Evolutionary conservation across 1,140 invertebrate genomes (phyloP), one percentile per base, ranked within the genome.

Genomic region (Bombus confusus): DNA sequence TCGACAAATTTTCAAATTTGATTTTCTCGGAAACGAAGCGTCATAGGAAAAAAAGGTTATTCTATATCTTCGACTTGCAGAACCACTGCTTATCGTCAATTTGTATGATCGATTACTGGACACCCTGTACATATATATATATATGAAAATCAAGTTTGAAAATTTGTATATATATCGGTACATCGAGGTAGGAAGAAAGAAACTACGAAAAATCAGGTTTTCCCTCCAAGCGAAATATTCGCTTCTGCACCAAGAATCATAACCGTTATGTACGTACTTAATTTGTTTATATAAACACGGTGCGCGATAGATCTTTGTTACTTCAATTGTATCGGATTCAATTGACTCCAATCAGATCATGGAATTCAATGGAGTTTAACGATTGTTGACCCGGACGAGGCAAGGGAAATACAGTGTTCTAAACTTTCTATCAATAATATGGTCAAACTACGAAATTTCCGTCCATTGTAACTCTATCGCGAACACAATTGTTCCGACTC

Each of bases 391-490:
- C 43, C 13, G 18, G 34, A 41, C 47, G n/a, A 66, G 31, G 41
- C 59, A 31, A 15, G 31, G n/a, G n/a, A 18, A 8, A 34, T 34
- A 9, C 15, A n/a, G 25, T 39, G 68, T 39, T 5, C 68, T 39
- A 72, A 80, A 72, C 79, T 72, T 71, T 80, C 68, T 39, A 80
- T 37, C 43, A 69, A 77, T 68, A 66, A 66, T 52, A 77, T 76
- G 39, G 31, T 41, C 59, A 47, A 75, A 66, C 73, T 76, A 76
- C 59, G 41, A 76, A 68, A 66, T 76, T 83, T 66, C 62, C 72
- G 39, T 52, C 34, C 72, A 83, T 68, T 57, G 43, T 68, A 83
- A 68, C 43, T 66, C 25, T 57, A 57, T 41, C 43, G n/a, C 1
- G 43, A 28, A 52, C 22, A 57, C 31, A 59, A 83, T 68, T 41